Conservation (phyloP, 2,888 invertebrate species). For the Nomada lathburiana region DNA sequence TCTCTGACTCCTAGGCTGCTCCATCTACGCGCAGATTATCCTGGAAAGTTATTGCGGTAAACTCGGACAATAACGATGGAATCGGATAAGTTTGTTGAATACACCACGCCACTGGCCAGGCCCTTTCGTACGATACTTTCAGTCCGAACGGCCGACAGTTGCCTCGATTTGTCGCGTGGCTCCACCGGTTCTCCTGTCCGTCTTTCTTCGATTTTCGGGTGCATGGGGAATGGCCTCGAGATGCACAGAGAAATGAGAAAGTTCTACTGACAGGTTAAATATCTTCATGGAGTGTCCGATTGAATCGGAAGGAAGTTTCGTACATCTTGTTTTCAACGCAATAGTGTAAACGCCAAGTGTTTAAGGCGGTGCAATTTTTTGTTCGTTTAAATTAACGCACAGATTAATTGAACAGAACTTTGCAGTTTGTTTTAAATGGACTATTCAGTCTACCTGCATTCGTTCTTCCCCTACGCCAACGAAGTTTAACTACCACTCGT, state of each 20-base stretch:
- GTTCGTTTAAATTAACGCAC: no score
- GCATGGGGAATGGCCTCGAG: background rate
- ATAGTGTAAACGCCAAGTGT: no score
- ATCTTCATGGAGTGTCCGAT: conserved; percentile 3
- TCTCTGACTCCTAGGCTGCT: conserved; percentile 66
- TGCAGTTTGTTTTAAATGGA: no score
- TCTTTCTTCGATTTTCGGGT: background rate
- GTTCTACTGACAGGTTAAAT: background rate
- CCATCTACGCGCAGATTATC: conserved; percentile 79
- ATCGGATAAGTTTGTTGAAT: conserved; percentile 72
- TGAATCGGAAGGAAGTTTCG: background rate
- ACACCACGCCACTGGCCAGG: conserved; percentile 60
- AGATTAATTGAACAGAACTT: no score
- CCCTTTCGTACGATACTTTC: conserved; percentile 22
- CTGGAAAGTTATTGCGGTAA: conserved; percentile 81
- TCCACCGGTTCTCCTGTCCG: background rate
- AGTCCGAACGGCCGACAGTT: background rate
- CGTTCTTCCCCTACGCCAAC: background rate
- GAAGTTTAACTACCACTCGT: background rate
- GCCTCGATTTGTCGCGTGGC: conserved; percentile 45
- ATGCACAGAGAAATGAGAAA: background rate
- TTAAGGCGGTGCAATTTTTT: no score
- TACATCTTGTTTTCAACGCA: no score
- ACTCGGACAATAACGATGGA: conserved; percentile 80
- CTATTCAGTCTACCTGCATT: no score